Percentiles rank a stretch among this genome's conserved stretches.
Conservation (phyloP, 1,140 invertebrate species). For the Propsilocerus akamusi region DNA sequence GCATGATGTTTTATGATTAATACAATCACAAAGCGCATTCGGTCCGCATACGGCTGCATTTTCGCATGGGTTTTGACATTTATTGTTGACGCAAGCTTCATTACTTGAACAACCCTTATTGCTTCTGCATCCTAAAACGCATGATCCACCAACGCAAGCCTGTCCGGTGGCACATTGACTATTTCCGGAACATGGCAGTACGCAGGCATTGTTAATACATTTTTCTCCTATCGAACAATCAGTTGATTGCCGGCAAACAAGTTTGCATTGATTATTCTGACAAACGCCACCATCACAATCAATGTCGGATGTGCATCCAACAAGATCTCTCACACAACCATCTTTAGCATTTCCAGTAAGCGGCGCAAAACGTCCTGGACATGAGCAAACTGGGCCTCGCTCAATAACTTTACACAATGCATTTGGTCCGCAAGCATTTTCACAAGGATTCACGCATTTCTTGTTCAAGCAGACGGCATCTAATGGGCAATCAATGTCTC, state of each 20-base stretch:
- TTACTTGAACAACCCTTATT: constrained; percentile 57
- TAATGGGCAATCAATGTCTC: constrained; percentile 56
- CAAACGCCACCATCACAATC: constrained; percentile 65
- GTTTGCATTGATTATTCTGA: constrained; percentile 62
- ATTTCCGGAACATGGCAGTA: constrained; percentile 55
- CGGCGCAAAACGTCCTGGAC: constrained; percentile 48
- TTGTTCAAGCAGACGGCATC: constrained; percentile 45
- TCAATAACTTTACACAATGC: constrained; percentile 55
- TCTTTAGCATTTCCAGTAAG: constrained; percentile 35
- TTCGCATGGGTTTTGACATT: constrained; percentile 67
- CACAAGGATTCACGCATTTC: constrained; percentile 58
- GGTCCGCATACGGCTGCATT: constrained; percentile 58
- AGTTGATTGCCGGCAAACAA: constrained; percentile 52
- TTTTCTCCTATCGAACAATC: constrained; percentile 66
- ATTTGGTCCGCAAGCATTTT: constrained; percentile 55
- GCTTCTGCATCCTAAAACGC: constrained; percentile 60
- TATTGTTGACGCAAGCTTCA: constrained; percentile 64
- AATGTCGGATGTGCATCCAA: constrained; percentile 43
- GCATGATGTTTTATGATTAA: constrained; percentile 50
- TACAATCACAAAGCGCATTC: constrained; percentile 59
- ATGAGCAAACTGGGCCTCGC: constrained; percentile 47
- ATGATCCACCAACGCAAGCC: constrained; percentile 62
- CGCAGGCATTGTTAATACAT: constrained; percentile 59
- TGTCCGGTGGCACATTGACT: constrained; percentile 57
- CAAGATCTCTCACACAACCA: constrained; percentile 49